Conservation (phyloP, 2,113 vertebrate genomes). For the Protobothrops flavoviridis region DNA sequence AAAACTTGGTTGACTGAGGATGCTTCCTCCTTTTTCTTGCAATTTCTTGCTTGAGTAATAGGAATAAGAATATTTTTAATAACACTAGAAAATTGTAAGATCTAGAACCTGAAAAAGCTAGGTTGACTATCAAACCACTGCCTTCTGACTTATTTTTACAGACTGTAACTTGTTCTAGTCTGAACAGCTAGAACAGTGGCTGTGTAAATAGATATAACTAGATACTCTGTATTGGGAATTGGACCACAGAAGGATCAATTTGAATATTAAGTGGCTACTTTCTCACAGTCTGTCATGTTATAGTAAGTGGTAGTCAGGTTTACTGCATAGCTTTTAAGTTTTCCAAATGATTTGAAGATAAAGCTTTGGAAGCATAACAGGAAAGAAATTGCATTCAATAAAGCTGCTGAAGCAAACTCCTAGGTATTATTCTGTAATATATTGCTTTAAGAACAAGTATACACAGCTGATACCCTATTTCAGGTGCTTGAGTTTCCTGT, state of each 20-base stretch:
- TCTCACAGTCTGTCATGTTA: not conserved
- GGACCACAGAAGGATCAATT: not conserved
- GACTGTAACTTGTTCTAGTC: not conserved
- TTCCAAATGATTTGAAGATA: conserved; percentile 15
- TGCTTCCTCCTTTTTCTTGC: not conserved
- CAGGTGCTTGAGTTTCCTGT: not conserved
- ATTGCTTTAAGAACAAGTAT: not conserved
- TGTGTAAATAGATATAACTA: not conserved
- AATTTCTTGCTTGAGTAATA: not conserved
- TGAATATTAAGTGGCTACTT: conserved; percentile 8
- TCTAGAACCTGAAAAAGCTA: not conserved
- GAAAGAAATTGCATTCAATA: conserved; percentile 9
- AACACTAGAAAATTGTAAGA: not conserved
- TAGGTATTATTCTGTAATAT: not conserved
- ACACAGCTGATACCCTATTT: not conserved
- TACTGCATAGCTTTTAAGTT: conserved; percentile 19
- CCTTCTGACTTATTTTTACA: not conserved
- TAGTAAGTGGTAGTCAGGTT: conserved; percentile 19
- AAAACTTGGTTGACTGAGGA: too few relatives aligned
- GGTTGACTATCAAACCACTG: not conserved
- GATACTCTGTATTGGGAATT: not conserved
- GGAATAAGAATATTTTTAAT: not conserved
- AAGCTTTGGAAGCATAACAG: not conserved
- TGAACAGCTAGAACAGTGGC: not conserved
- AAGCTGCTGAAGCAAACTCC: not conserved